Conservation (phyloP, 2,888 invertebrate species). For the Celastrina argiolus region DNA sequence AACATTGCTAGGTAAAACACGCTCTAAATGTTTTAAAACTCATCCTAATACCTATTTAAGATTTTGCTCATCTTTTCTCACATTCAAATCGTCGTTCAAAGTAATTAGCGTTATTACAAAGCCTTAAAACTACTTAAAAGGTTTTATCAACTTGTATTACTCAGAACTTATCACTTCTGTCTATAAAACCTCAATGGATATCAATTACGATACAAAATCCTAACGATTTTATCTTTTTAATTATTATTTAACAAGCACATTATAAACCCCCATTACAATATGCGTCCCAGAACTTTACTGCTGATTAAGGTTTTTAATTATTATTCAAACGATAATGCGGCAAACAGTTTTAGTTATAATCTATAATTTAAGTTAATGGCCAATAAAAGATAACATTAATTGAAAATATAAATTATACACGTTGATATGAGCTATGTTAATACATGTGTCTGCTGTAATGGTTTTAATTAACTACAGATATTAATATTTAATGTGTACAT, state of each 20-base stretch:
- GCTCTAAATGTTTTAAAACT: too few relatives aligned
- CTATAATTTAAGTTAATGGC: constrained; percentile 11
- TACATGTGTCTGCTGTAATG: not conserved
- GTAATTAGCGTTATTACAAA: too few relatives aligned
- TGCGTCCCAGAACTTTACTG: not conserved
- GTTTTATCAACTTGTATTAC: not conserved
- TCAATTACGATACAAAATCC: not conserved
- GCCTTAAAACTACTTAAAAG: too few relatives aligned
- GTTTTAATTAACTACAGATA: not conserved
- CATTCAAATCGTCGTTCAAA: too few relatives aligned
- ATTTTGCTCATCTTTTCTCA: too few relatives aligned
- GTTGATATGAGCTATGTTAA: not conserved
- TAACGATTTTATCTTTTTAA: not conserved
- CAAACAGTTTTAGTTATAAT: constrained; percentile 2
- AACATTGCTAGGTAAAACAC: too few relatives aligned
- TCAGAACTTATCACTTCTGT: not conserved
- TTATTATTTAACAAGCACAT: constrained; percentile 6
- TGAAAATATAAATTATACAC: constrained; percentile 11
- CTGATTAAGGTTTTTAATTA: constrained; percentile 4
- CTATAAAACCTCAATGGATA: not conserved
- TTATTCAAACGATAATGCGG: constrained; percentile 9
- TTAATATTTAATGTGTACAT: too few relatives aligned
- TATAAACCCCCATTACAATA: not conserved
- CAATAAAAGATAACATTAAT: constrained; percentile 16
- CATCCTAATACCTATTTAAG: too few relatives aligned